Conservation (phyloP, 2,888 invertebrate genomes). For the Dolomedes plantarius region DNA sequence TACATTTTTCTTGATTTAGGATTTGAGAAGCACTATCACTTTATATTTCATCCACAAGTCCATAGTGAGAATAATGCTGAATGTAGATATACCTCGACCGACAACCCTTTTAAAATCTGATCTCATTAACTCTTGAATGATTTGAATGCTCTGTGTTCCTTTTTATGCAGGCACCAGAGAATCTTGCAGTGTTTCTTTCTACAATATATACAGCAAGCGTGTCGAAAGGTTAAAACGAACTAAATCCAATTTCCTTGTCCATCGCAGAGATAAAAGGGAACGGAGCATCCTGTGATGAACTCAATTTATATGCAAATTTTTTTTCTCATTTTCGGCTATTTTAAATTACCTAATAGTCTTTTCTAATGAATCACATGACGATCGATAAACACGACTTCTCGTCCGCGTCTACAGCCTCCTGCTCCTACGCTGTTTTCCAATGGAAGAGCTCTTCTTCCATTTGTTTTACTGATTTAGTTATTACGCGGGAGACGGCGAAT, state of each 20-base stretch:
- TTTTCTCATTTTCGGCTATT: not conserved
- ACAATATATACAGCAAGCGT: too few relatives aligned
- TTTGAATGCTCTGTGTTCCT: too few relatives aligned
- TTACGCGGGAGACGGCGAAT: not conserved
- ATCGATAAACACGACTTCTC: not conserved
- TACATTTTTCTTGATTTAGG: too few relatives aligned
- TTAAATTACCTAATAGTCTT: not conserved
- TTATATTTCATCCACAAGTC: too few relatives aligned
- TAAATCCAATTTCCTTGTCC: not conserved
- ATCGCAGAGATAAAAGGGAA: not conserved
- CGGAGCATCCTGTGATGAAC: not conserved
- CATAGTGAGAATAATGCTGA: too few relatives aligned
- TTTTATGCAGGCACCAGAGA: too few relatives aligned
- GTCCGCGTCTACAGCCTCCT: not conserved
- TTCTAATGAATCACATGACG: not conserved
- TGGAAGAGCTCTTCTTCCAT: not conserved
- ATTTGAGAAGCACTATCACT: too few relatives aligned
- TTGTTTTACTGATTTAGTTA: not conserved
- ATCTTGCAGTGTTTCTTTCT: too few relatives aligned
- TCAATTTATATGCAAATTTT: conserved; percentile 8
- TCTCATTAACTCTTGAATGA: too few relatives aligned
- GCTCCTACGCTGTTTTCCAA: not conserved
- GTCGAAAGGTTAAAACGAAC: too few relatives aligned
- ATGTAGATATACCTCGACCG: too few relatives aligned
- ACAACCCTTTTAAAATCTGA: too few relatives aligned